Conservation (phyloP, 1,140 invertebrate genomes). For the Pachypeltis micranthus region DNA sequence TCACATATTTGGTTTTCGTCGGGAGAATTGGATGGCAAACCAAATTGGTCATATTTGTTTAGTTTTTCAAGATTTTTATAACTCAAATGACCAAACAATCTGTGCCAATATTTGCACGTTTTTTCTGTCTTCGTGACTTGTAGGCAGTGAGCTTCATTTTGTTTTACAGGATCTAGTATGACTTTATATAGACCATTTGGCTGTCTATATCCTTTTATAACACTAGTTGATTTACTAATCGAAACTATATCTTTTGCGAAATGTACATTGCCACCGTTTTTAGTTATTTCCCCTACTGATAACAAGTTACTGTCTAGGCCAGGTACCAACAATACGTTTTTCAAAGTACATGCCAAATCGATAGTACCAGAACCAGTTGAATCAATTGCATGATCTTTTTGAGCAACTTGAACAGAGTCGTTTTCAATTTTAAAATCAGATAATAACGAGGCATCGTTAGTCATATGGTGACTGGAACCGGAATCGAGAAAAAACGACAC, state of each 20-base stretch:
- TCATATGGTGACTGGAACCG: not conserved
- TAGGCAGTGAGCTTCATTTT: too few relatives aligned
- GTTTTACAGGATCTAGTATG: not conserved
- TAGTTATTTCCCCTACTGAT: conserved; percentile 13
- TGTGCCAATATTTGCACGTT: conserved; percentile 10
- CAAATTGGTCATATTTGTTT: not conserved
- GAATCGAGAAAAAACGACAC: not conserved
- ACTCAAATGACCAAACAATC: conserved; percentile 13
- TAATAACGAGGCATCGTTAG: not conserved
- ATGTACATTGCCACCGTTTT: conserved; percentile 7
- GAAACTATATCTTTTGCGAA: conserved; percentile 11
- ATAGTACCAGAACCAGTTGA: not conserved
- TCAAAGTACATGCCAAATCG: not conserved
- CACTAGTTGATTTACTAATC: not conserved
- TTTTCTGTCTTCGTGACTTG: not conserved
- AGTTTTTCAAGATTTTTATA: conserved; percentile 14
- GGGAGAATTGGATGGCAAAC: not conserved
- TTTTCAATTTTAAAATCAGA: not conserved
- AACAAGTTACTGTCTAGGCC: conserved; percentile 11
- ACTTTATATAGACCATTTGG: not conserved
- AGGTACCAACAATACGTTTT: conserved; percentile 2
- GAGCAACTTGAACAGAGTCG: not conserved
- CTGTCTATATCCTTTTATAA: conserved; percentile 1
- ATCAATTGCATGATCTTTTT: not conserved
- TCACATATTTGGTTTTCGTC: not conserved